These are phyloP conservation scores for Trissolcus brochymenae DNA, from an alignment of 2,888 invertebrate genomes.

Conservation along the genomic window DNA sequence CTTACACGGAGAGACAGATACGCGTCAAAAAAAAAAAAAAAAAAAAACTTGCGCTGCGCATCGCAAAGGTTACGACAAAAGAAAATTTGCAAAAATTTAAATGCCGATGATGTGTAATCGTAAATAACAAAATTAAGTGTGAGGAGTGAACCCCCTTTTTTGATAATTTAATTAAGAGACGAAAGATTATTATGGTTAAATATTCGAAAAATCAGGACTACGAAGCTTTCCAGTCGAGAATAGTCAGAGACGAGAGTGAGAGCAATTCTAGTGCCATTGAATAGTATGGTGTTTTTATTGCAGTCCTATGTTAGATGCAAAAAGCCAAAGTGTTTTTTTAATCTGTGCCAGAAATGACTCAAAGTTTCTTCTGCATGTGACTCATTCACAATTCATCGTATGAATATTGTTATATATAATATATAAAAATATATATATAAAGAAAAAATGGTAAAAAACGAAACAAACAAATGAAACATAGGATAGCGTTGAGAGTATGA, in stretches of 20 bases:
- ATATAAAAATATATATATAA: slow-evolving; percentile 70
- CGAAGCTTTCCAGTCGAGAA: slow-evolving; percentile 69
- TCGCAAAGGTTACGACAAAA: no score
- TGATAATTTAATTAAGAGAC: slow-evolving; percentile 62
- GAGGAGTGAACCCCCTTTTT: no score
- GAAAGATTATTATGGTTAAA: slow-evolving; percentile 27
- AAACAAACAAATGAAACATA: slow-evolving; percentile 65
- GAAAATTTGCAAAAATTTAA: no score
- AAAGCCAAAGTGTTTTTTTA: slow-evolving; percentile 78
- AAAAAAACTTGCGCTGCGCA: no score
- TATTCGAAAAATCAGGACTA: slow-evolving; percentile 62
- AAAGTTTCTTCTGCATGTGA: slow-evolving; percentile 75
- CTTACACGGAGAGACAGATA: no score
- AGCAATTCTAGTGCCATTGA: slow-evolving; percentile 80
- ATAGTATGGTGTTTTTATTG: slow-evolving; percentile 77
- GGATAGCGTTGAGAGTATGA: slow-evolving; percentile 67
- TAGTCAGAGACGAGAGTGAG: slow-evolving; percentile 75
- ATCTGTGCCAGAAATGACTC: slow-evolving; percentile 77
- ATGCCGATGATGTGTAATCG: no score
- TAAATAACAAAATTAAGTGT: no score
- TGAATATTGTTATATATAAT: slow-evolving; percentile 80
- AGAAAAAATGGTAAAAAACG: slow-evolving; percentile 25
- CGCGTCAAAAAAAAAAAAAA: slow-evolving; percentile 56
- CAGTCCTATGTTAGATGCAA: slow-evolving; percentile 77
- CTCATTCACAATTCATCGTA: slow-evolving; percentile 76